Percentiles rank a stretch among this genome's conserved stretches.
phyloP scores from a whole-genome alignment of 2,888 invertebrate genomes.

The Tubiluchus corallicola region DNA sequence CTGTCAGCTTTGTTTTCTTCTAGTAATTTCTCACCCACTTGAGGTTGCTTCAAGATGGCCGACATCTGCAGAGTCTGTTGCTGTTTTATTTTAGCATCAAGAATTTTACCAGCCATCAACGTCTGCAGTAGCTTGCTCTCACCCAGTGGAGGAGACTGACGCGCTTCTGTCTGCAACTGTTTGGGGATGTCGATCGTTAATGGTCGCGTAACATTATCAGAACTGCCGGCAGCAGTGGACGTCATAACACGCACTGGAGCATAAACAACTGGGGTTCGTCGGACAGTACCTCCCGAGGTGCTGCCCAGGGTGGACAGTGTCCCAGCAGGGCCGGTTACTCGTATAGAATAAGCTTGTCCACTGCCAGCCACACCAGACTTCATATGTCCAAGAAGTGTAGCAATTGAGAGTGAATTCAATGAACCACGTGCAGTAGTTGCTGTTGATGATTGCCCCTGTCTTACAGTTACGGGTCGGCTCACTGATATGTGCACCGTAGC shows the following conservation, averaged over 20 bases:
- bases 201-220: slow-evolving; percentile 1
- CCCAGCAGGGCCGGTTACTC: not conserved
- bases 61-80: no score
- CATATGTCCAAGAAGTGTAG: not conserved
- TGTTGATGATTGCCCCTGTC: not conserved
- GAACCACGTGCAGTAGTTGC: not conserved
- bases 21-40: no score
- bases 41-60: no score
- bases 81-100: not conserved
- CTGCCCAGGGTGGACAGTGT: no score
- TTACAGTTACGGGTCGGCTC: not conserved
- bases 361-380: not conserved
- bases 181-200: not conserved
- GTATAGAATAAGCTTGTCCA: not conserved
- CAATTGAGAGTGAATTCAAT: not conserved
- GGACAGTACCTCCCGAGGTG: not conserved
- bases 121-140: slow-evolving; percentile 1
- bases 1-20: no score
- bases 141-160: no score
- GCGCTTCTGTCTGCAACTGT: not conserved
- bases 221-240: not conserved
- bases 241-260: not conserved
- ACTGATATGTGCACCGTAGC: not conserved
- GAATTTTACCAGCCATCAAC: not conserved
- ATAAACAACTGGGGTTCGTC: not conserved